Percentiles rank a stretch among this genome's conserved stretches.
Conservation (phyloP, 2,113 vertebrate species). For the Himantopus leucocephalus region DNA sequence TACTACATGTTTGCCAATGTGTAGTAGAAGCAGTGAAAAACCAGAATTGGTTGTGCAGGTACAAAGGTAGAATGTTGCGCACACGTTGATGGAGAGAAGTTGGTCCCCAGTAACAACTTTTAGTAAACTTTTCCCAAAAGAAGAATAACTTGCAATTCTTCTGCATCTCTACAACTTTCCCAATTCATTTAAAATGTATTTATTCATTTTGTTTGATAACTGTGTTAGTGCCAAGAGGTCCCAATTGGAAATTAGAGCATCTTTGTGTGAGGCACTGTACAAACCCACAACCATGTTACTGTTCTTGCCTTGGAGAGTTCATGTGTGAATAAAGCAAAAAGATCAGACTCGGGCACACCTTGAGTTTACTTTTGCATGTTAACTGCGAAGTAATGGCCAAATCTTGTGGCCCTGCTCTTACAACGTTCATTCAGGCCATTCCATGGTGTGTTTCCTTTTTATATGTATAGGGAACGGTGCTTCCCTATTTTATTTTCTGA, state of each 20-base stretch:
- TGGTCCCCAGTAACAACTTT: neutral
- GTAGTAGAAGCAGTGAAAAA: neutral
- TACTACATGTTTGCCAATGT: accelerated
- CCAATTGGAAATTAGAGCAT: neutral
- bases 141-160: neutral
- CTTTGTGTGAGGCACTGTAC: neutral
- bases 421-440: neutral
- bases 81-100: neutral
- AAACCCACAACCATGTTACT: neutral
- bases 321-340: neutral
- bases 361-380: neutral
- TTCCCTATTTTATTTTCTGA: neutral
- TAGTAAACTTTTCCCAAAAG: neutral
- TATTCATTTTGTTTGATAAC: neutral
- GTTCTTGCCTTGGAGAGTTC: neutral
- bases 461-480: neutral
- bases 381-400: neutral
- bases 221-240: neutral
- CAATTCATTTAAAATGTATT: neutral
- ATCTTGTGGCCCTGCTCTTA: neutral
- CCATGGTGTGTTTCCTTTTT: neutral
- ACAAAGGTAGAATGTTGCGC: neutral
- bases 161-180: neutral
- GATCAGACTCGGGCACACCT: neutral
- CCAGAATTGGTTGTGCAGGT: neutral